Evolutionary conservation across 64 coral and sea anemone genomes (phyloP).

Genomic region (Orbicella faveolata): DNA sequence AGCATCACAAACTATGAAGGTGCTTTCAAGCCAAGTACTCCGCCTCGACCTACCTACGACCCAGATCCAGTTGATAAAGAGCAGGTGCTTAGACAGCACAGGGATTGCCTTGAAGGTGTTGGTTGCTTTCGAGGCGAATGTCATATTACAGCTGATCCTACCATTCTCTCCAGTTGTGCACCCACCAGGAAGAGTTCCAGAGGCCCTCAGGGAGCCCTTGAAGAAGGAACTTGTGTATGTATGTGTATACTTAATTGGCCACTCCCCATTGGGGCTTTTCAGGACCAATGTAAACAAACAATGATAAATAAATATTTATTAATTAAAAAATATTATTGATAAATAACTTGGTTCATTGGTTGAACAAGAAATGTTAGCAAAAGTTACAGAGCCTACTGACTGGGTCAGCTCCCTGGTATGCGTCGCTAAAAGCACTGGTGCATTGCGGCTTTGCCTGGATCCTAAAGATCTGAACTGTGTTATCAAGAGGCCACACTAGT

Average conservation of each 20-base stretch:
- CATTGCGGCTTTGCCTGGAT: not conserved
- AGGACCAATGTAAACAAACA: no score
- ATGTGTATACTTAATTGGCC: no score
- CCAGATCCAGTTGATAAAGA: not conserved
- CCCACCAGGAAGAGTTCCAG: not conserved
- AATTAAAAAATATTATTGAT: no score
- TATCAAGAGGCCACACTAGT: not conserved
- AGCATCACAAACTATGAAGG: not conserved
- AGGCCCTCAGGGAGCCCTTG: not conserved
- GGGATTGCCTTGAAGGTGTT: slow-evolving; percentile 3
- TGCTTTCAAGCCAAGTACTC: not conserved
- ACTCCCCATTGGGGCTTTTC: no score
- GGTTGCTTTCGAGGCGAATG: slow-evolving; percentile 17
- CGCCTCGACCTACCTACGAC: not conserved
- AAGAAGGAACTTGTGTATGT: not conserved
- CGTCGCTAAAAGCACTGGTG: not conserved
- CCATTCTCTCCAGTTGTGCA: not conserved
- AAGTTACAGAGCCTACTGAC: not conserved
- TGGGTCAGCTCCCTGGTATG: slow-evolving; percentile 20
- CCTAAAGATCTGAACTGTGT: slow-evolving; percentile 23
- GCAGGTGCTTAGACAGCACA: not conserved
- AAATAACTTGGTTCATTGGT: not conserved
- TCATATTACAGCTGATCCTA: not conserved
- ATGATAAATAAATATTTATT: no score
- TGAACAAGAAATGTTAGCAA: not conserved